Evolutionary conservation across 1,140 invertebrate genomes (phyloP).

Genomic region (Magallana ariakensis): DNA sequence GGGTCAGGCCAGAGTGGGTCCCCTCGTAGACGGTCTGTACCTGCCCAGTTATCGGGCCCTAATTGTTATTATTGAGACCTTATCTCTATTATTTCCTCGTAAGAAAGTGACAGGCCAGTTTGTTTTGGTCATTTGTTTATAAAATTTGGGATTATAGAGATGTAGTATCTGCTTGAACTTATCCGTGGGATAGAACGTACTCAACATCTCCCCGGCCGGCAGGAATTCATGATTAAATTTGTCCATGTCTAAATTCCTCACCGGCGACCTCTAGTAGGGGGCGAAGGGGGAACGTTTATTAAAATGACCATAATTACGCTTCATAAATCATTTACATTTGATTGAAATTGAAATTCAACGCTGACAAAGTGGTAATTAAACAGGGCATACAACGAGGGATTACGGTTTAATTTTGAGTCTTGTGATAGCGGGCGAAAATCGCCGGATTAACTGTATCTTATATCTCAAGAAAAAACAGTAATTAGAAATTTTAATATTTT

Average conservation of each 20-base stretch:
- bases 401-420: not conserved
- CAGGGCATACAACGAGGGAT: not conserved
- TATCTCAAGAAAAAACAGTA: no score
- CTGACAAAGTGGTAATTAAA: constrained; percentile 23
- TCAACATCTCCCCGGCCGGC: not conserved
- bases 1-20: not conserved
- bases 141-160: constrained; percentile 31
- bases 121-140: constrained; percentile 52
- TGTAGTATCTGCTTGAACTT: constrained; percentile 12
- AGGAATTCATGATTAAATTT: constrained; percentile 22
- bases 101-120: constrained; percentile 49
- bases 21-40: not conserved
- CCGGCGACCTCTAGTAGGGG: not conserved
- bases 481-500: no score
- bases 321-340: constrained; percentile 30
- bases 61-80: constrained; percentile 48
- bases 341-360: constrained; percentile 25
- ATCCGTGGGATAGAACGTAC: constrained; percentile 8
- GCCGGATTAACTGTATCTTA: not conserved
- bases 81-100: constrained; percentile 52
- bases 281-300: not conserved
- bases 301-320: constrained; percentile 15
- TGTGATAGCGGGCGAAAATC: not conserved
- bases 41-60: not conserved
- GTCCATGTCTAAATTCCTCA: not conserved